A percentile compares a stretch with the other conserved stretches of the same genome.
phyloP scores from a whole-genome alignment of 2,797 vertebrate genomes.

The Crenuchus spilurus region DNA sequence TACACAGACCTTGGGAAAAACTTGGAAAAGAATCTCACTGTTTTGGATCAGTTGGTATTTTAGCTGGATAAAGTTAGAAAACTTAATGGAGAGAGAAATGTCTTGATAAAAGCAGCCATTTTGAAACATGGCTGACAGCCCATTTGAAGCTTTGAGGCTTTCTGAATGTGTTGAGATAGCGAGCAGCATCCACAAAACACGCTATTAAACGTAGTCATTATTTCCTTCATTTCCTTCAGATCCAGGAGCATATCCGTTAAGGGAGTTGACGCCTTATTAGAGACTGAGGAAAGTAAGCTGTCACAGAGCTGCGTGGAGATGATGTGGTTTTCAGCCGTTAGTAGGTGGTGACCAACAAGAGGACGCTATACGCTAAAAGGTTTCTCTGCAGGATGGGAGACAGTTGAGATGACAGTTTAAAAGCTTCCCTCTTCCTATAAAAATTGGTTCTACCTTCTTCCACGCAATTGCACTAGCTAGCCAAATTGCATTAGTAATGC shows the following conservation, averaged over 20 bases:
- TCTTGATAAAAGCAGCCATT: conserved; percentile 64
- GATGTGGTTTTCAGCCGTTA: conserved; percentile 48
- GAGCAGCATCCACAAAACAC: conserved; percentile 11
- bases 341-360: conserved; percentile 65
- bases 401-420: conserved; percentile 81
- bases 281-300: conserved; percentile 37
- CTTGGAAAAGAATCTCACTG: too few species aligned
- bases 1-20: background rate
- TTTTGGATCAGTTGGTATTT: background rate
- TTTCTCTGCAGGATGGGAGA: conserved; percentile 69
- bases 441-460: conserved; percentile 75
- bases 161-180: background rate
- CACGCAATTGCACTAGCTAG: conserved; percentile 78
- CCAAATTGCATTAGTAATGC: conserved; percentile 83
- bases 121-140: conserved; percentile 67
- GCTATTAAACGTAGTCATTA: background rate
- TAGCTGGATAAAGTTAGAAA: background rate
- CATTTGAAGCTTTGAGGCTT: background rate
- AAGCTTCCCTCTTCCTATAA: conserved; percentile 74
- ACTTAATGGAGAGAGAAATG: conserved; percentile 5
- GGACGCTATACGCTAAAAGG: conserved; percentile 72
- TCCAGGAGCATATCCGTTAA: conserved; percentile 25
- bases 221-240: conserved; percentile 19
- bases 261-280: conserved; percentile 44
- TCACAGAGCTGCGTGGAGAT: conserved; percentile 24